Base-by-base conservation (phyloP, 2,888 invertebrate species). In the Pycnomerus fuliginosus region DNA sequence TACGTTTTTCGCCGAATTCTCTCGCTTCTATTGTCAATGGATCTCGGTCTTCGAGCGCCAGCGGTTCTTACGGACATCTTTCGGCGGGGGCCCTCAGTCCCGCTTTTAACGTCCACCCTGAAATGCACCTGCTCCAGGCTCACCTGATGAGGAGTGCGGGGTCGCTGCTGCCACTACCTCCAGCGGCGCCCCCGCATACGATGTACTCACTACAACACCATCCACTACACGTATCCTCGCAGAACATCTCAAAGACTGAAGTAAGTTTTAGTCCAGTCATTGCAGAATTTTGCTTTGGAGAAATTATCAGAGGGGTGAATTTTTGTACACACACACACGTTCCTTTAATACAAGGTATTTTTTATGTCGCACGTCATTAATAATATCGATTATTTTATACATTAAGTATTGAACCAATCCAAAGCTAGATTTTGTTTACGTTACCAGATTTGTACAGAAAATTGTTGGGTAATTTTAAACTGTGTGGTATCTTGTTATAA, bases 41-140 rank as follows among this genome's bases (percentile, higher is more conserved):
- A 11, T 92, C 92, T 0, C 77, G 93, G 52, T 89, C 90, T 47
- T 90, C 90, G 10, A 87, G 90, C 16, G 90, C 91, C 3, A 94
- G 94, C 61, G 96, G 96, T 29, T 95, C 95, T 50, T 96, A 96
- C 77, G 96, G 96, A 12, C 97, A 97, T 75, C 82, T 97, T 52
- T 94, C 95, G 53, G 95, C 95, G 58, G 92, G 86, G 58, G 87
- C 90, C n/a, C 83, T 93, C 71, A 91, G 91, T 57, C 93, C 93
- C 8, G 89, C 91, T 0, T 75, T 91, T 33, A 82, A 85, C 27
- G 76, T 84, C 45, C 78, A 79, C 35, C 78, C 80, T 66, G 74
- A 79, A 47, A 76, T 82, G 22, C 85, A 85, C 58, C 72, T 87
- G 38, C 70, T 87, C 11, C 86, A 87, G 62, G 90, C 90, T 4